Conservation (phyloP, 2,797 vertebrate species). For the Mormyrops boulengeri region DNA sequence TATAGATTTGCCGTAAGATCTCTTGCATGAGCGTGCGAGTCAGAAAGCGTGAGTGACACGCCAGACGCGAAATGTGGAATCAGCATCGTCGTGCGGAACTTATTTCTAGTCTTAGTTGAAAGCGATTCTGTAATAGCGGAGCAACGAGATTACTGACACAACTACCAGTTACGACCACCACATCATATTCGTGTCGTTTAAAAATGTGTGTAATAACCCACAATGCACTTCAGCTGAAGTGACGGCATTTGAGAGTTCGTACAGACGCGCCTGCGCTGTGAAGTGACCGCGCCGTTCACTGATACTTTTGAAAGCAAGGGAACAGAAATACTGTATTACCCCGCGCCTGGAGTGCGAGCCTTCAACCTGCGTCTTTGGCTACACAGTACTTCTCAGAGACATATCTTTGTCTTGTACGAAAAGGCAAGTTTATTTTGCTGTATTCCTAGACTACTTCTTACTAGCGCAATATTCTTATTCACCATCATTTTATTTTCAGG, state of each 20-base stretch:
- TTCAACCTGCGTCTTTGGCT: conserved; percentile 29
- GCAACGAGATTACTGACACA: background rate
- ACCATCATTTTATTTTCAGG: background rate
- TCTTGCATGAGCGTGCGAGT: background rate
- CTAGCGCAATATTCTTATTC: background rate
- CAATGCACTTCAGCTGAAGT: background rate
- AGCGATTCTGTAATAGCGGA: background rate
- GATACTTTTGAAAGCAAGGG: conserved; percentile 61
- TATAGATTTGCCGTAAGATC: background rate
- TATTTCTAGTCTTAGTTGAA: background rate
- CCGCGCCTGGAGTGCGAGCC: conserved; percentile 13
- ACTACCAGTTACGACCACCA: background rate
- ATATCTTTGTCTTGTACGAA: background rate
- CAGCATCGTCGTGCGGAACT: background rate
- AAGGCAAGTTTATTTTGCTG: conserved; percentile 1
- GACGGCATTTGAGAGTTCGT: conserved; percentile 6
- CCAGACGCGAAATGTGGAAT: background rate
- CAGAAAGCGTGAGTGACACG: too few relatives aligned
- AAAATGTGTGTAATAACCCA: background rate
- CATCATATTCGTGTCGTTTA: background rate
- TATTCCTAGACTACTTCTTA: background rate
- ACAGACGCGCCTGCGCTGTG: conserved; percentile 51
- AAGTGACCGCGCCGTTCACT: conserved; percentile 63
- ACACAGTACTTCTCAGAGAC: conserved; percentile 38
- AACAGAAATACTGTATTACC: conserved; percentile 16